Conservation (phyloP, 2,797 vertebrate genomes). For the Sebastes trivittatus region DNA sequence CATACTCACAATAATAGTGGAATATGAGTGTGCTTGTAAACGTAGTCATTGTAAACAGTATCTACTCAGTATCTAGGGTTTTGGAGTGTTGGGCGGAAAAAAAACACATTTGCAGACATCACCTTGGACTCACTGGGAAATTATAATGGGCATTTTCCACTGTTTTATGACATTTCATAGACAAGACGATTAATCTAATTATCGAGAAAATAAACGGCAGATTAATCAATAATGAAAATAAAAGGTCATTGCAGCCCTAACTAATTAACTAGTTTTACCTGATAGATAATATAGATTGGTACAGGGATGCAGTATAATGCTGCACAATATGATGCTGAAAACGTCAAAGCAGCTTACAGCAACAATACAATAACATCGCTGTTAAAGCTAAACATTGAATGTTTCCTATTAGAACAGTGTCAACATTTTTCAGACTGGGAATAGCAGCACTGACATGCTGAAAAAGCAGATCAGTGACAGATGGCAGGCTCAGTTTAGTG, state of each 20-base stretch:
- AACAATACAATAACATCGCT: neutral
- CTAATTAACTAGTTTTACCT: neutral
- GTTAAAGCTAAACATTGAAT: conserved; percentile 6
- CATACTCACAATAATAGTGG: no score
- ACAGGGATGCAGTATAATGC: neutral
- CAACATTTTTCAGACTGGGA: neutral
- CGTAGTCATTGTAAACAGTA: no score
- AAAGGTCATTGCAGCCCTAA: neutral
- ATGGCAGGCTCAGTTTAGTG: conserved; percentile 7
- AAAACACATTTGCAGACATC: neutral
- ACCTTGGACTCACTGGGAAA: neutral
- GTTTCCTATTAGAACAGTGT: neutral
- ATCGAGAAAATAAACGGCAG: neutral
- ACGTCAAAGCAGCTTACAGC: neutral
- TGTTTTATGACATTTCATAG: neutral
- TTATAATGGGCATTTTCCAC: neutral
- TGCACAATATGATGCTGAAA: neutral
- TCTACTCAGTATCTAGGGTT: neutral
- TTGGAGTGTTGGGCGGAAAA: neutral
- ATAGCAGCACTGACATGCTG: neutral
- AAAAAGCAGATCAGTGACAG: conserved; percentile 27
- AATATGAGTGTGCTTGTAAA: no score
- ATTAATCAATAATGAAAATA: neutral
- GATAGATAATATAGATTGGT: neutral
- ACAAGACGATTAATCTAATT: neutral